A percentile compares a stretch with the other conserved stretches of the same genome.
Evolutionary conservation across 2,113 vertebrate species (phyloP).

Genomic region (Sterrhoptilus dennistouni): DNA sequence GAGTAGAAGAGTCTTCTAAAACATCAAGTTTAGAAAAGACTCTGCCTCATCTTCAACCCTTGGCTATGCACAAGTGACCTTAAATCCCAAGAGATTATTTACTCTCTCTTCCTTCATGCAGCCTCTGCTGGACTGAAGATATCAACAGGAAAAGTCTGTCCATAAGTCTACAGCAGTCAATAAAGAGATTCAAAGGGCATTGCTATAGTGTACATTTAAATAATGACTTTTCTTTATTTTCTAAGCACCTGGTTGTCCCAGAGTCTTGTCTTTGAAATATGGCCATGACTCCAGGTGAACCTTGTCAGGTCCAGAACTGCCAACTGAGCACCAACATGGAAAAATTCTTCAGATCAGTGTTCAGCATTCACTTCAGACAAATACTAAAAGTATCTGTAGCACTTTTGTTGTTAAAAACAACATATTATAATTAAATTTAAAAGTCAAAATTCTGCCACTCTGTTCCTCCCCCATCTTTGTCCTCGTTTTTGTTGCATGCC

Average conservation of each 20-base stretch:
- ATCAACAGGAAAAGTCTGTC: background rate
- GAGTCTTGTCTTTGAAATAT: background rate
- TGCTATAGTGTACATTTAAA: background rate
- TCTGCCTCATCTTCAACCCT: background rate
- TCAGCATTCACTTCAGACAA: background rate
- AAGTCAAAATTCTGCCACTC: slow-evolving; percentile 6
- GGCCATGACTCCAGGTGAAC: background rate
- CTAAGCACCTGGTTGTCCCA: background rate
- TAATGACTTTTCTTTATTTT: background rate
- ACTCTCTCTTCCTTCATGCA: background rate
- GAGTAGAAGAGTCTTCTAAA: background rate
- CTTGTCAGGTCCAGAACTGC: background rate
- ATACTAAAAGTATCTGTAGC: background rate
- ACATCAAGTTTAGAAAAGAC: background rate
- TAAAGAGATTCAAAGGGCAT: no score
- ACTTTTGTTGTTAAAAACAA: slow-evolving; percentile 30
- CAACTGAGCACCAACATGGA: background rate
- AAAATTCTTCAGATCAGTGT: background rate
- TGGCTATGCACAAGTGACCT: background rate
- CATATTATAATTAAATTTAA: background rate
- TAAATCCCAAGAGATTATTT: background rate
- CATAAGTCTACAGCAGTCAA: background rate
- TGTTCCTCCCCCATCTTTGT: background rate
- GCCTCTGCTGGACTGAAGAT: background rate
- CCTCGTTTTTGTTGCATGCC: background rate